A percentile compares a stretch with the other conserved stretches of the same genome.
These are phyloP conservation scores for Drosophila fungiperda DNA, from an alignment of 2,888 invertebrate genomes.

Conservation along the genomic window DNA sequence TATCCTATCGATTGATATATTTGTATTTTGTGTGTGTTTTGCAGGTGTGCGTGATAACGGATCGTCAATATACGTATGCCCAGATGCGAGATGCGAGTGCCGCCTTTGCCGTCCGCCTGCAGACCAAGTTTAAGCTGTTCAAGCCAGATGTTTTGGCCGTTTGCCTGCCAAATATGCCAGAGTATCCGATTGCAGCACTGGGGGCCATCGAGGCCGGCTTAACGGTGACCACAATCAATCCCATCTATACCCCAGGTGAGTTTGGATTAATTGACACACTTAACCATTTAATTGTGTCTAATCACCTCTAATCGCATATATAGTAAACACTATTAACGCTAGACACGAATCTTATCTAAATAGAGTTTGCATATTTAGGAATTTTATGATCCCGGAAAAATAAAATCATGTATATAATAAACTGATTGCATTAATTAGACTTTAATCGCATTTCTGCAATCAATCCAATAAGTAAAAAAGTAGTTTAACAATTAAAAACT, in stretches of 20 bases:
- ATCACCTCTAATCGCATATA: constrained; percentile 31
- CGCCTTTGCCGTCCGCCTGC: constrained; percentile 89
- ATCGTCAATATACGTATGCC: constrained; percentile 90
- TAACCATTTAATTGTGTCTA: constrained; percentile 27
- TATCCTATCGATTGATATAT: too few relatives aligned
- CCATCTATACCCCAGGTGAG: constrained; percentile 89
- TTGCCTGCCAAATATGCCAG: constrained; percentile 91
- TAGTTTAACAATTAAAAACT: background rate
- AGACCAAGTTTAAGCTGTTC: constrained; percentile 88
- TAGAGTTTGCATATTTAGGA: background rate
- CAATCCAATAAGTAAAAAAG: background rate
- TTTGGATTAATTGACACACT: constrained; percentile 29
- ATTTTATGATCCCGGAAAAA: too few relatives aligned
- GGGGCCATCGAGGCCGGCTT: constrained; percentile 90
- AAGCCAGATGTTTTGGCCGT: constrained; percentile 90
- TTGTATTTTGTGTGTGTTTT: background rate
- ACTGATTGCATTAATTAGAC: too few relatives aligned
- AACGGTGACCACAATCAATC: constrained; percentile 90
- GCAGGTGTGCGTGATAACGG: constrained; percentile 90
- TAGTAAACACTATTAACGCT: constrained; percentile 5
- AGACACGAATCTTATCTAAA: constrained; percentile 24
- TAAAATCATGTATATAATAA: too few relatives aligned
- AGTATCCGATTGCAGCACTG: constrained; percentile 88
- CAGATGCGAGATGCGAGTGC: constrained; percentile 88
- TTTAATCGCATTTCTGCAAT: too few relatives aligned